Evolutionary conservation across 2,888 invertebrate species (phyloP), one percentile per base, ranked within the genome.

Genomic region (Morpho deidamia): DNA sequence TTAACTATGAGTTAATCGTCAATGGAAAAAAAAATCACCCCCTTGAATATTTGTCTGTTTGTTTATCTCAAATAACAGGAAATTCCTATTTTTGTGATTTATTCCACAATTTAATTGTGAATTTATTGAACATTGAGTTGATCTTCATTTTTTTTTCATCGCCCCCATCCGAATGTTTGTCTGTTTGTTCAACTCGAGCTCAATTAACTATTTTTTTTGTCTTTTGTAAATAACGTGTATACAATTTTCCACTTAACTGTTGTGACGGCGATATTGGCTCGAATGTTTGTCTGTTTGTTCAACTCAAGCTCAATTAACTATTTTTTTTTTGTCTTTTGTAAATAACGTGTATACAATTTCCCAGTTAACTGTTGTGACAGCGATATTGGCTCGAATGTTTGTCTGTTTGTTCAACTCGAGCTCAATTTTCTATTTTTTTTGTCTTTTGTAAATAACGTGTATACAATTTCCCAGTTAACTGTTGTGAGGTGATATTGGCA

Each of bases 21-120:
- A 23, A 23, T 23, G 1, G 1, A 5, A 1, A 23, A 23, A 23
- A 41, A 34, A 41, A 3, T 42, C 1, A 1, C 10, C 7, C 4
- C 34, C 11, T 41, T 42, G 50, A 38, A 8, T 34, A 47, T 48
- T 35, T 44, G 40, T 35, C 44, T 48, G 43, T 47, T 32, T 41
- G 35, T 42, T 23, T 39, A 7, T 37, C 7, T n/a, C 23, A 32
- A n/a, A 32, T 32, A n/a, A 11, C 9, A 38, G 10, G 10, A 39
- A 10, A 2, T 7, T 2, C 39, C 39, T 39, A 11, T 14, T 23
- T 44, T 44, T 9, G n/a, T n/a, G n/a, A n/a, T n/a, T n/a, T n/a
- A n/a, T n/a, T n/a, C n/a, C n/a, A n/a, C n/a, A n/a, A n/a, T n/a
- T n/a, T n/a, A n/a, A n/a, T n/a, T n/a, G n/a, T n/a, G n/a, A n/a